Evolutionary conservation across 2,888 invertebrate species (phyloP), one percentile per base, ranked within the genome.

Genomic region (Drosophila nr. perissopoda): DNA sequence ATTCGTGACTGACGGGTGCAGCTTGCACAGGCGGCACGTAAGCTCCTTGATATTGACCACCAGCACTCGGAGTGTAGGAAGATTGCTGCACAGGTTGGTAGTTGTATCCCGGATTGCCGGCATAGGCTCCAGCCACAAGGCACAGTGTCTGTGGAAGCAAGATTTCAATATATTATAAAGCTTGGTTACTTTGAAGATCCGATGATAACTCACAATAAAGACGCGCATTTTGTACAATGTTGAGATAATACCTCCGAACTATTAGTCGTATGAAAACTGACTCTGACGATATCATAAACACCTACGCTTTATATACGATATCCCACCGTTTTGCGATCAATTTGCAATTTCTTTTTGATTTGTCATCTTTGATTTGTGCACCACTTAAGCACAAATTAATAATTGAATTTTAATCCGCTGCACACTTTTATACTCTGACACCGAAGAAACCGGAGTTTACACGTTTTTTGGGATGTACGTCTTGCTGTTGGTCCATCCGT

Each of bases 41-140:
- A 1, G 40, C 45, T 11, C 60, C 21, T n/a, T 61, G 60, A 18
- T 81, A 73, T 77, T 82, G 74, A 2, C 38, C 58, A 18, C 58
- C 65, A 18, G 4, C 10, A 49, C 73, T 77, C 0, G 85, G 77
- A 4, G 70, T 25, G 11, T 72, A 83, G 10, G 82, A 81, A 0
- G 83, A 62, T 21, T 83, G 82, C 1, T 73, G 83, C 8, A 83
- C 82, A 0, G 90, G 88, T 53, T 83, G 89, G 58, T 91, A 90
- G 74, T 89, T 89, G 69, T 90, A 90, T 33, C 91, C 90, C 45
- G 78, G 48, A 49, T 80, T 80, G 29, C 83, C 80, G 45, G 90
- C 91, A 49, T 70, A 76, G 51, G 72, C 82, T 31, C 73, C 73
- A 49, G 90, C 82, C 40, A 91, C 59, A 8, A 91, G 60, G 63